Percentiles rank a stretch among this genome's conserved stretches.
These are phyloP conservation scores for Pocillopora grandis DNA, from an alignment of 92 coral and sea anemone genomes.

Conservation along the genomic window DNA sequence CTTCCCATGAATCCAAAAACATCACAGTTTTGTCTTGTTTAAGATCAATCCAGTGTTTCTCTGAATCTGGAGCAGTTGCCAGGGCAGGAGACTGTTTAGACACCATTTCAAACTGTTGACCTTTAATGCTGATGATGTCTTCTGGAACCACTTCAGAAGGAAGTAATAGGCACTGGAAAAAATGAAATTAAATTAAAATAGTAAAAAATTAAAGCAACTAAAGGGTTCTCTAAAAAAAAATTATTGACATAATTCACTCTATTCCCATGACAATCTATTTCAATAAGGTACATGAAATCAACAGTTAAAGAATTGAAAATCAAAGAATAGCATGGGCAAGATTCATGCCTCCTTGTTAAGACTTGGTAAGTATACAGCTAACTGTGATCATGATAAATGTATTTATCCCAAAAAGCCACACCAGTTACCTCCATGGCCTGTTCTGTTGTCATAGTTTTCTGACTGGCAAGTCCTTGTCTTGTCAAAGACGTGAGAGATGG, in stretches of 20 bases:
- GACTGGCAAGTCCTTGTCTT: conserved; percentile 29
- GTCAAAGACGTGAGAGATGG: conserved; percentile 3
- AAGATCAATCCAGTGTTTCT: conserved; percentile 28
- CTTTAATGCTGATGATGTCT: conserved; percentile 73
- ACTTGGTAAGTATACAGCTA: too few relatives aligned
- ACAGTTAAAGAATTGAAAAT: too few relatives aligned
- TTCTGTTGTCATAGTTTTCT: conserved; percentile 51
- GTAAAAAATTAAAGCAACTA: background rate
- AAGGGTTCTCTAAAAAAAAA: too few relatives aligned
- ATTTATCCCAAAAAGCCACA: too few relatives aligned
- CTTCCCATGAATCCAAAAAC: conserved; percentile 72
- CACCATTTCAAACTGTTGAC: conserved; percentile 50
- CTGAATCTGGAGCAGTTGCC: conserved; percentile 32
- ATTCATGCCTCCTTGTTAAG: too few relatives aligned
- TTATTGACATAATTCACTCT: too few relatives aligned
- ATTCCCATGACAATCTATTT: too few relatives aligned
- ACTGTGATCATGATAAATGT: too few relatives aligned
- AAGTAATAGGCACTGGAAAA: conserved; percentile 44
- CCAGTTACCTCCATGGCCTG: conserved; percentile 54
- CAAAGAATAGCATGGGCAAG: too few relatives aligned
- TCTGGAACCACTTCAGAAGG: conserved; percentile 70
- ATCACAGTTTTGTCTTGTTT: conserved; percentile 38
- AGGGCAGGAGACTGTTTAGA: conserved; percentile 42
- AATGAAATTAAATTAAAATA: background rate
- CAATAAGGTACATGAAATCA: too few relatives aligned